Base-by-base conservation (phyloP, 2,113 vertebrate genomes). In the Pteropus alecto region DNA sequence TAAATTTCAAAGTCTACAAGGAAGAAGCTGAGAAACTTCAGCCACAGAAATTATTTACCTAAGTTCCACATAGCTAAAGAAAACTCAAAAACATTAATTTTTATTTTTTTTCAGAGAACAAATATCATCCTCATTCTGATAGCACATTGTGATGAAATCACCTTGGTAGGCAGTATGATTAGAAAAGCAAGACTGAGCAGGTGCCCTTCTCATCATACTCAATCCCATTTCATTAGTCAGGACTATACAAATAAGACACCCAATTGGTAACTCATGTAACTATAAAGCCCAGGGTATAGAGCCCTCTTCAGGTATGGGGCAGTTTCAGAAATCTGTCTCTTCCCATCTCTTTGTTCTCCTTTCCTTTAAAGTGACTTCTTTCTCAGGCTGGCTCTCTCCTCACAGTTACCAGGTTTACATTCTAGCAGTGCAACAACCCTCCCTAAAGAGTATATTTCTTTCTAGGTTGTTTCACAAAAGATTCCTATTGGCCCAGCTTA, bases 11-110 rank as follows among this genome's bases (percentile, higher is more conserved):
- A 56, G 86, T 91, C 33, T 73, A 60, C 48, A 8, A 0, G 46
- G 48, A 96, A 91, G n/a, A 71, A 87, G 22, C 26, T 58, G 48
- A 78, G 68, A 93, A 94, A 74, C 9, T 13, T 92, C 19, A 90
- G 38, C 18, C 30, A 38, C 19, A 93, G 26, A 87, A 84, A 65
- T 56, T 93, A 14, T 43, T 93, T 60, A 60, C 12, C 24, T 30
- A 35, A 74, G 18, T 76, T 33, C 21, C 87, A 95, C 60, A 65
- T n/a, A 3, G 54, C 43, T 74, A 85, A 35, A 96, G 28, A 60
- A 90, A 82, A 68, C 13, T 48, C 10, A 74, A 35, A 71, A 46
- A 2, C 1, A 9, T n/a, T 18, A 46, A 38, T 51, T 56, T 24
- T 30, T 28, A 48, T 30, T 33, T 35, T 76, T 18, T 33, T 35